phyloP scores from a whole-genome alignment of 2,888 invertebrate species.

The Stramonita haemastoma region DNA sequence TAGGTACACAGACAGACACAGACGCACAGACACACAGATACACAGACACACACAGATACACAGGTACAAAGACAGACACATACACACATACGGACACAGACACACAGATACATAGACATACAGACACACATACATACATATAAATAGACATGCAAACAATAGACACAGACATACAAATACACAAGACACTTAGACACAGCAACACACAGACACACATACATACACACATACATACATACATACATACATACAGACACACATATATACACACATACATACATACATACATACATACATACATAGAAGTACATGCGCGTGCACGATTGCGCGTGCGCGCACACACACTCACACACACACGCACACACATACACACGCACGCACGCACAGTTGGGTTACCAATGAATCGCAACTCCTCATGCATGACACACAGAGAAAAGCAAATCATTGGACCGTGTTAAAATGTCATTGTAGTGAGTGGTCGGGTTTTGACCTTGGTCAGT shows the following conservation, averaged over 20 bases:
- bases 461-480: too few relatives aligned
- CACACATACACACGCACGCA: neutral
- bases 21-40: neutral
- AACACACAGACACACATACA: conserved; percentile 30
- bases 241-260: neutral
- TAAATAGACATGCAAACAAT: neutral
- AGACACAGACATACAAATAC: neutral
- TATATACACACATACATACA: neutral
- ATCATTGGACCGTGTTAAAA: too few relatives aligned
- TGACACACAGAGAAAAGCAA: too few relatives aligned
- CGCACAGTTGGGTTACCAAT: too few relatives aligned
- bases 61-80: neutral
- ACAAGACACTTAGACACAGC: too few relatives aligned
- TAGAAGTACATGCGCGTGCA: neutral
- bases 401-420: too few relatives aligned
- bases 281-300: neutral
- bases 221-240: neutral
- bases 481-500: neutral
- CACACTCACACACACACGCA: conserved; percentile 3
- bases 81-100: too few relatives aligned
- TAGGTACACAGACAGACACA: neutral
- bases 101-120: too few relatives aligned
- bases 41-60: too few relatives aligned
- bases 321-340: neutral
- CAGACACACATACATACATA: neutral